Percentiles rank a stretch among this genome's conserved stretches.
phyloP scores from a whole-genome alignment of 2,888 invertebrate genomes.

The Neelides folsomi region DNA sequence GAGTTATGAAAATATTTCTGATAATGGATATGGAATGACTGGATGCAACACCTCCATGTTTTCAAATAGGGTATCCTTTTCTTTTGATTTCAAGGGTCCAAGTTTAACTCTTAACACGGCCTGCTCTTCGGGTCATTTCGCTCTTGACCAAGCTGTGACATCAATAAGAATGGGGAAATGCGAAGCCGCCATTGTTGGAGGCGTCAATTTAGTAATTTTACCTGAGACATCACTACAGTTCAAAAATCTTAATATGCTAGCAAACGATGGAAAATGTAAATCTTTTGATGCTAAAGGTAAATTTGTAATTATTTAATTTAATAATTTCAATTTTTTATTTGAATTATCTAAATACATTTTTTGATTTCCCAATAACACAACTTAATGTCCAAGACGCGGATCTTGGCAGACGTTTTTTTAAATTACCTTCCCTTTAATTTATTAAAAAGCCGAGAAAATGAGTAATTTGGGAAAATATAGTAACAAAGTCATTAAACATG shows the following conservation, averaged over 20 bases:
- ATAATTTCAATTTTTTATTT: too few relatives aligned
- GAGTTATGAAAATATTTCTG: neutral
- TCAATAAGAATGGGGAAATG: slow-evolving; percentile 39
- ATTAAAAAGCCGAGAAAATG: too few relatives aligned
- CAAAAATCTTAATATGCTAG: slow-evolving; percentile 49
- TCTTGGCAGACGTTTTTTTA: too few relatives aligned
- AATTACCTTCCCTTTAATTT: too few relatives aligned
- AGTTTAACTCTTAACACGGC: slow-evolving; percentile 52
- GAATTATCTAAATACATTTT: too few relatives aligned
- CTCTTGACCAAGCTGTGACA: slow-evolving; percentile 41
- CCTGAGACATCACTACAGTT: slow-evolving; percentile 51
- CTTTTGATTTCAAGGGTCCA: slow-evolving; percentile 46
- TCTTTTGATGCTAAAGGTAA: slow-evolving; percentile 52
- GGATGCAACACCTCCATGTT: slow-evolving; percentile 47
- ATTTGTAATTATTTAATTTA: too few relatives aligned
- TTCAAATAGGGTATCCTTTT: slow-evolving; percentile 45
- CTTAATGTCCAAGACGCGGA: too few relatives aligned
- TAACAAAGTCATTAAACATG: too few relatives aligned
- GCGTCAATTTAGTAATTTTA: slow-evolving; percentile 45
- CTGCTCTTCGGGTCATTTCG: slow-evolving; percentile 52
- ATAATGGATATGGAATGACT: slow-evolving; percentile 43
- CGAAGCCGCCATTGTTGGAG: slow-evolving; percentile 48
- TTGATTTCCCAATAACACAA: too few relatives aligned
- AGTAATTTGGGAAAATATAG: too few relatives aligned
- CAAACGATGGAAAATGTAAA: slow-evolving; percentile 49